Percentiles rank a stretch among this genome's conserved stretches.
These are phyloP conservation scores for Hypothenemus hampei DNA, from an alignment of 1,140 invertebrate genomes.

Conservation along the genomic window DNA sequence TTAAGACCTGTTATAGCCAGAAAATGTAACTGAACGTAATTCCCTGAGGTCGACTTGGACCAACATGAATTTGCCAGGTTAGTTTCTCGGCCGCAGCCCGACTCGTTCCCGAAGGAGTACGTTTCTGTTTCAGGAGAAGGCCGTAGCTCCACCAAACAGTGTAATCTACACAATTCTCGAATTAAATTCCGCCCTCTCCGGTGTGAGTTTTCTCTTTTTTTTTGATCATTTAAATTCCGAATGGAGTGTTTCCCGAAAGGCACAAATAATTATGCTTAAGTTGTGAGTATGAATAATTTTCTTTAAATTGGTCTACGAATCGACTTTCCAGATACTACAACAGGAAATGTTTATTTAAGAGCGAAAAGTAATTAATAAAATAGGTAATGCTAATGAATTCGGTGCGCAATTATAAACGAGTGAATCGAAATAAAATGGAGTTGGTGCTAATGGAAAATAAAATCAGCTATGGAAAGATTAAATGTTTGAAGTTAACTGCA, in stretches of 20 bases:
- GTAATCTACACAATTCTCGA: conserved; percentile 23
- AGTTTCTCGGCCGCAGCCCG: conserved; percentile 16
- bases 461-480: conserved; percentile 8
- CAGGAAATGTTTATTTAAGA: too few species aligned
- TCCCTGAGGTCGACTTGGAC: conserved; percentile 3
- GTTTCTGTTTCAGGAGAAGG: conserved; percentile 9
- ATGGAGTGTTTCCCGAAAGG: conserved; percentile 5
- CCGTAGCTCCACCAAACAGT: conserved; percentile 15
- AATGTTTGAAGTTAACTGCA: conserved; percentile 15
- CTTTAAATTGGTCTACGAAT: too few species aligned
- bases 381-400: conserved; percentile 4
- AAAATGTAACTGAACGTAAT: conserved; percentile 18
- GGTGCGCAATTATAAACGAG: not conserved
- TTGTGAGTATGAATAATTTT: too few species aligned
- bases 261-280: conserved; percentile 6
- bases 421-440: not conserved
- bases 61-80: conserved; percentile 19
- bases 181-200: conserved; percentile 11
- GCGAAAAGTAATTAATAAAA: too few species aligned
- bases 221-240: conserved; percentile 18
- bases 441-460: conserved; percentile 1
- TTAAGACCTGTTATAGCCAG: conserved; percentile 16
- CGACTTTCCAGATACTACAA: too few species aligned
- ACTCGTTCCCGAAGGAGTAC: conserved; percentile 6
- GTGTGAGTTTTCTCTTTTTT: conserved; percentile 11